Base-by-base conservation (phyloP, 2,113 vertebrate species). In the Rhinolophus ferrumequinum region DNA sequence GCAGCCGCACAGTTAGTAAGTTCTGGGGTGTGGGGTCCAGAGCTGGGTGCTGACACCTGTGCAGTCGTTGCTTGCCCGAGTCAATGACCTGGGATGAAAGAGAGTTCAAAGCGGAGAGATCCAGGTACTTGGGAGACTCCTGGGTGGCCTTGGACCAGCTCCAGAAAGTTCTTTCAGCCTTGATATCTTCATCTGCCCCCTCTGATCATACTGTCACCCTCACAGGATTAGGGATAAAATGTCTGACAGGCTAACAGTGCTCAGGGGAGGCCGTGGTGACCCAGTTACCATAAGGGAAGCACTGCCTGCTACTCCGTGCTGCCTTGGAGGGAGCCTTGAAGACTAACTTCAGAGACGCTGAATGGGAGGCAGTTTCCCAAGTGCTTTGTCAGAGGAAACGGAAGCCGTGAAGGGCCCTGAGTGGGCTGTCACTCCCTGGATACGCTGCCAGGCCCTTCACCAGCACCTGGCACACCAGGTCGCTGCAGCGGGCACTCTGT, bases 361-460 rank as follows among this genome's bases (percentile, higher is more conserved):
- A 2, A 3, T 56, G 22, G 41, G 69, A 88, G 50, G 41, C 41
- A 41, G 5, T 41, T 62, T 60, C 35, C n/a, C 52, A 41, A 18
- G 47, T 28, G 38, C 50, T 28, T 8, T 85, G 41, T 92, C 24
- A 75, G 52, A 89, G 70, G 56, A 88, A 77, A 60, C 58, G 26
- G 35, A 84, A 90, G 22, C 13, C 26, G 35, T 7, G 5, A 52
- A 10, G 7, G 35, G 35, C 64, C 24, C 64, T 33, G 56, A 56
- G 50, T 30, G 56, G 56, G 44, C 54, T 15, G 0, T 75, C 72
- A 16, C 77, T 66, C 30, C 11, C 24, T 33, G 72, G 9, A 90
- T 13, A 1, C 18, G 30, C 18, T 28, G 14, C 8, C 35, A 7
- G 0, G 15, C 35, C 24, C 0, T 0, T 21, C 3, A 1, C 6